These are phyloP conservation scores for Conus ventricosus DNA, from an alignment of 1,140 invertebrate genomes.

Conservation along the genomic window DNA sequence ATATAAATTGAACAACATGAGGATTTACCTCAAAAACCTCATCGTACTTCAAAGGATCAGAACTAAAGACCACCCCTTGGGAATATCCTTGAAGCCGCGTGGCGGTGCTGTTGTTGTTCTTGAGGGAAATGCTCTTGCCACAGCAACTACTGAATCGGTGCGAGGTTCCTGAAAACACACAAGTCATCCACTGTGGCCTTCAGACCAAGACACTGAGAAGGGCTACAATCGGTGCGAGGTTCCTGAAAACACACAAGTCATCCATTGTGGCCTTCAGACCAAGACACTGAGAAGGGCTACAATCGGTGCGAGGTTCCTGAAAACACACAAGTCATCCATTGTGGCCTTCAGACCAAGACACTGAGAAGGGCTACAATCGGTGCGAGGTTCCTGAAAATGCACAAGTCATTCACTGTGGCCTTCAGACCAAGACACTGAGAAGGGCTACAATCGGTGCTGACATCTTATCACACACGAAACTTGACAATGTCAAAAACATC, in stretches of 20 bases:
- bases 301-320: slow-evolving; percentile 77
- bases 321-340: slow-evolving; percentile 58
- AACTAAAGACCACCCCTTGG: slow-evolving; percentile 76
- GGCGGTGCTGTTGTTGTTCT: slow-evolving; percentile 82
- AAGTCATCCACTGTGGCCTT: slow-evolving; percentile 14
- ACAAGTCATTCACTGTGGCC: slow-evolving; percentile 53
- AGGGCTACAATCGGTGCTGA: too few species aligned
- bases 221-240: slow-evolving; percentile 31
- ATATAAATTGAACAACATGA: neutral
- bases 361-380: slow-evolving; percentile 75
- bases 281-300: slow-evolving; percentile 42
- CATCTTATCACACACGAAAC: too few species aligned
- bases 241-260: slow-evolving; percentile 68
- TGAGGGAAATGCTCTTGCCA: slow-evolving; percentile 84
- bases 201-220: too few species aligned
- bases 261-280: neutral
- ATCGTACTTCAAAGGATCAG: slow-evolving; percentile 75
- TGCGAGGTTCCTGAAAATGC: slow-evolving; percentile 67
- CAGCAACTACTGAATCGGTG: slow-evolving; percentile 81
- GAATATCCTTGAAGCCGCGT: slow-evolving; percentile 80
- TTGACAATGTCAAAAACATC: too few species aligned
- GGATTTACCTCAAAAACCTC: slow-evolving; percentile 77
- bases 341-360: neutral
- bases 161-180: slow-evolving; percentile 69
- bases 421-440: too few species aligned